Base-by-base conservation (phyloP, 2,113 vertebrate genomes). In the Corythornis vintsioides region DNA sequence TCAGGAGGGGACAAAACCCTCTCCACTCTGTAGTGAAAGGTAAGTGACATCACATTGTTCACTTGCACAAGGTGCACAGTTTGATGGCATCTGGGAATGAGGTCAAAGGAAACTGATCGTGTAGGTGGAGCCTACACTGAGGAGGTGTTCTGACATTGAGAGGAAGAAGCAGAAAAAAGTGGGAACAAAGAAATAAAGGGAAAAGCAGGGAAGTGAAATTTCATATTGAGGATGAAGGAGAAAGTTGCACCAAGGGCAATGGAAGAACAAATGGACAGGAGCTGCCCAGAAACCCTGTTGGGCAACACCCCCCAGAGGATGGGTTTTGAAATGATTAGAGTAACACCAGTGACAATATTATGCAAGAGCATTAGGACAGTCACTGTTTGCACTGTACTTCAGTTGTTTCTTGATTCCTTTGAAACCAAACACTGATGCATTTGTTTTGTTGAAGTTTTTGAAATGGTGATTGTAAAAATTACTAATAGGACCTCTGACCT, bases 91-190 rank as follows among this genome's bases (percentile, higher is more conserved):
- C 57, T 76, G 22, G 10, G 59, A 11, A 14, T 61, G 61, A 85
- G 35, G 48, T 15, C 13, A 6, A 38, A 86, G 45, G 43, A 82
- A 72, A 57, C 4, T 29, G 22, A 10, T 53, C 53, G 22, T 29
- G 26, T 13, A 66, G 33, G 4, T 48, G 24, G 33, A 85, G 3
- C 13, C 33, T 84, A 11, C 0, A 0, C 31, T 86, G 53, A 17
- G 31, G 66, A 78, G 33, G 26, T 65, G 17, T 45, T 72, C 69
- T 72, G 75, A 77, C 50, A 31, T 43, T 29, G 26, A 81, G 55
- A 79, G n/a, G 50, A 78, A 67, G 80, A 60, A 6, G 2, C 3
- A 67, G 55, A 70, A 72, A 61, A 92, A 92, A 70, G 15, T 33
- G 50, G 33, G 22, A 84, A 73, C 53, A 57, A 78, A 86, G 47